Conservation (phyloP, 1,140 invertebrate genomes). For the Listronotus bonariensis region DNA sequence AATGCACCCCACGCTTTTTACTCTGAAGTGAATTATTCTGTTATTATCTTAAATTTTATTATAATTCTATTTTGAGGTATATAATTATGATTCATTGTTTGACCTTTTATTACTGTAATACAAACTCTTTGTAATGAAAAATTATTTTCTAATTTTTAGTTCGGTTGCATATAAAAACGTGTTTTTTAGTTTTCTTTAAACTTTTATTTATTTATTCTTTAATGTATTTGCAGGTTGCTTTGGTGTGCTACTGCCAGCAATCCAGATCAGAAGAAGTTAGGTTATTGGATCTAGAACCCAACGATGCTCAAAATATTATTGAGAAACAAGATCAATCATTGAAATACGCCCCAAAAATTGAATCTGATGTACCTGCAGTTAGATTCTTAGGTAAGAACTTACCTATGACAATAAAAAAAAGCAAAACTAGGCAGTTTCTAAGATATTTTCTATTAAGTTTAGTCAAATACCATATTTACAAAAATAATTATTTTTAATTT, state of each 20-base stretch:
- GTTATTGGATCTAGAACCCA: constrained; percentile 62
- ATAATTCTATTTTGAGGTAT: too few species aligned
- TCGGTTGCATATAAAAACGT: too few species aligned
- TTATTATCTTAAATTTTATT: too few species aligned
- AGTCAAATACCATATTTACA: too few species aligned
- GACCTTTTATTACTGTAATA: too few species aligned
- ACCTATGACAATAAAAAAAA: background rate
- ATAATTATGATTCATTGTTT: too few species aligned
- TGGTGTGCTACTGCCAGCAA: constrained; percentile 14
- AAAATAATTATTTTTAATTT: constrained; percentile 20
- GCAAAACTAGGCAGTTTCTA: background rate
- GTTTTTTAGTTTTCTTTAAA: too few species aligned
- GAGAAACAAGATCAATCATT: constrained; percentile 56
- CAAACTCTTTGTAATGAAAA: too few species aligned
- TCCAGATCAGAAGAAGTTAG: constrained; percentile 42
- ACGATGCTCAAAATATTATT: constrained; percentile 65
- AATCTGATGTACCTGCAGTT: constrained; percentile 57
- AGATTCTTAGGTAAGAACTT: constrained; percentile 42
- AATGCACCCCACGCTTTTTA: too few species aligned
- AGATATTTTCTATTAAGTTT: background rate
- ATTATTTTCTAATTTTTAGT: too few species aligned
- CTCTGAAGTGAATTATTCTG: too few species aligned
- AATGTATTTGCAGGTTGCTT: constrained; percentile 1
- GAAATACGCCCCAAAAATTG: constrained; percentile 60
- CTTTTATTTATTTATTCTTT: too few species aligned